Evolutionary conservation across 2,888 invertebrate genomes (phyloP), one percentile per base, ranked within the genome.

Genomic region (Oscheius sp.): DNA sequence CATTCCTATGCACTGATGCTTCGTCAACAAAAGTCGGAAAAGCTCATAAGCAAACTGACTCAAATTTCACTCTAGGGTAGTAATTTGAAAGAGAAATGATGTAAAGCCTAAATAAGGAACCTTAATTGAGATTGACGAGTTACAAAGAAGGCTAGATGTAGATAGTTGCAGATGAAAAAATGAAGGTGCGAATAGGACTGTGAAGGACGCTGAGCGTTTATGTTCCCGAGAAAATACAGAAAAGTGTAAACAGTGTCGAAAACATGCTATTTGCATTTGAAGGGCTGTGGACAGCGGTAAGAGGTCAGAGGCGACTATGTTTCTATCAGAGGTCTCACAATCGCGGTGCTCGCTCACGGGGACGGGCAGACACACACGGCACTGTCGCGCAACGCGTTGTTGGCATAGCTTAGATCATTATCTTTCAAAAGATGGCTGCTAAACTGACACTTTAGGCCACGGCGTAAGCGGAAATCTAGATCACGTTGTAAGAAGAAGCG

Each of bases 391-490:
- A 68, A 37, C 55, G 68, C 68, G 68, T 68, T 53, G 68, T 68
- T 68, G 63, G 63, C 63, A 63, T 63, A 68, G 68, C 68, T 68
- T 53, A 68, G 68, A 68, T 68, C 35, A 55, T 68, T 68, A 68
- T 68, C 68, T 53, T 53, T 55, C 21, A 68, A 68, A 68, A 68
- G 68, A 68, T 42, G 68, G 42, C 68, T 68, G 68, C 68, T 68
- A 55, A 53, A 55, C 53, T 37, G 68, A 63, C 63, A 50, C 63
- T 21, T 32, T n/a, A 37, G 47, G 48, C 42, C 42, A 42, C 7
- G 42, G 42, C 42, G 42, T 42, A 42, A 42, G 42, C 47, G 68
- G 35, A 60, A 37, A 33, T 65, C 55, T 35, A 68, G 42, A 68
- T 68, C 55, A 33, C 10, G 63, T 47, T 42, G 42, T 42, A 42